These are phyloP conservation scores for Amphipoea lucens DNA, from an alignment of 2,888 invertebrate genomes.

Conservation along the genomic window DNA sequence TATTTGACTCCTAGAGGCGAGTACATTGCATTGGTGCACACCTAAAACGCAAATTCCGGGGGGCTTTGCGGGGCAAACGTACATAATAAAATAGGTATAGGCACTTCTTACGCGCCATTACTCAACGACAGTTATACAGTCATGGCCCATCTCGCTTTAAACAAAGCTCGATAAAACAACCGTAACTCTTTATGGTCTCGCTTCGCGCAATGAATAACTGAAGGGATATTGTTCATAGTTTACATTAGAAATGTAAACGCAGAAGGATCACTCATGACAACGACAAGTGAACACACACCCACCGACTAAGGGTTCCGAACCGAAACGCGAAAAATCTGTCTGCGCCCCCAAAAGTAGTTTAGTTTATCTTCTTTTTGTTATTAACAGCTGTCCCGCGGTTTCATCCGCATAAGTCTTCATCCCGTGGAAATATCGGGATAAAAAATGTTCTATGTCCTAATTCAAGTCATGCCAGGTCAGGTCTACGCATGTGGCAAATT, in stretches of 20 bases:
- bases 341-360: background rate
- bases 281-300: background rate
- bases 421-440: background rate
- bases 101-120: slow-evolving; percentile 3
- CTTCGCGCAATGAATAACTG: slow-evolving; percentile 60
- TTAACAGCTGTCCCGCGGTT: background rate
- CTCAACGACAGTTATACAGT: slow-evolving; percentile 17
- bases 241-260: background rate
- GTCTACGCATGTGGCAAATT: background rate
- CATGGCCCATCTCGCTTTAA: slow-evolving; percentile 30
- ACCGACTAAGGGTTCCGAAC: background rate
- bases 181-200: slow-evolving; percentile 57
- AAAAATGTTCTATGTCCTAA: background rate
- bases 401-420: background rate
- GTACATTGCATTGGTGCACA: too few species aligned
- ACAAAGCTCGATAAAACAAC: slow-evolving; percentile 53
- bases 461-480: background rate
- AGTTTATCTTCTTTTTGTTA: background rate
- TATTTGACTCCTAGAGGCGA: too few species aligned
- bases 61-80: too few species aligned
- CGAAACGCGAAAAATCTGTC: background rate
- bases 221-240: slow-evolving; percentile 52
- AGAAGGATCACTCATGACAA: slow-evolving; percentile 12
- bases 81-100: background rate
- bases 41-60: too few species aligned